Evolutionary conservation across 2,797 vertebrate species (phyloP).

Genomic region (Erithacus rubecula): DNA sequence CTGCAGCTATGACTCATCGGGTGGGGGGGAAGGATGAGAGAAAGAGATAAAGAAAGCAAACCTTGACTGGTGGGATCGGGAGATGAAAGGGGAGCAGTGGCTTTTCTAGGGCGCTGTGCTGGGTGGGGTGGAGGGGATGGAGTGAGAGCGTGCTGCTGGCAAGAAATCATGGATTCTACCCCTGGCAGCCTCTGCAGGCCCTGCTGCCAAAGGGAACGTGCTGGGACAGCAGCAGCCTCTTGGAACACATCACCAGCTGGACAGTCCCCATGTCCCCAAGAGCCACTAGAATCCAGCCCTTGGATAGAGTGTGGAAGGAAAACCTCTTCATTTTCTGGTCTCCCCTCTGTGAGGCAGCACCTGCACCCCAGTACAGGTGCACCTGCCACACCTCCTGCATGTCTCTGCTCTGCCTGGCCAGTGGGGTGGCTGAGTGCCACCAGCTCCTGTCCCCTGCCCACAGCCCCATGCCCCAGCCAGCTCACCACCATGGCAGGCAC

Average conservation of each 20-base stretch:
- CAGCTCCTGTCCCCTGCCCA: background rate
- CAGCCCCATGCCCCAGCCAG: accelerated
- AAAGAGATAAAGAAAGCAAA: constrained; percentile 30
- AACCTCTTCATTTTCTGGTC: accelerated
- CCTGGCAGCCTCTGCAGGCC: background rate
- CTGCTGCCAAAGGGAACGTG: accelerated
- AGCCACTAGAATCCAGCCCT: accelerated
- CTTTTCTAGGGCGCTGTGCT: background rate
- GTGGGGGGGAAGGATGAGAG: background rate
- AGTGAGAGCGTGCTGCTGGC: background rate
- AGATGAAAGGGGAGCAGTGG: constrained; percentile 15
- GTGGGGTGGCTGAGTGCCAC: accelerated
- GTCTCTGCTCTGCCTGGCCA: accelerated
- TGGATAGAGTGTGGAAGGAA: background rate
- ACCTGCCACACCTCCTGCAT: background rate
- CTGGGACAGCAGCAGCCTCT: background rate
- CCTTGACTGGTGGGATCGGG: background rate
- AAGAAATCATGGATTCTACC: accelerated
- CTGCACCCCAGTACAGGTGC: background rate
- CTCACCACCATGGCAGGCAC: background rate
- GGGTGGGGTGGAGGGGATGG: background rate
- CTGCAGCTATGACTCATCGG: constrained; percentile 57
- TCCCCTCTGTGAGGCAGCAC: background rate
- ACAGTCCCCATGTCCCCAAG: background rate
- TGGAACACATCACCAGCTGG: background rate